Conservation (phyloP, 2,113 vertebrate species). For the Phylloscopus whistleri region DNA sequence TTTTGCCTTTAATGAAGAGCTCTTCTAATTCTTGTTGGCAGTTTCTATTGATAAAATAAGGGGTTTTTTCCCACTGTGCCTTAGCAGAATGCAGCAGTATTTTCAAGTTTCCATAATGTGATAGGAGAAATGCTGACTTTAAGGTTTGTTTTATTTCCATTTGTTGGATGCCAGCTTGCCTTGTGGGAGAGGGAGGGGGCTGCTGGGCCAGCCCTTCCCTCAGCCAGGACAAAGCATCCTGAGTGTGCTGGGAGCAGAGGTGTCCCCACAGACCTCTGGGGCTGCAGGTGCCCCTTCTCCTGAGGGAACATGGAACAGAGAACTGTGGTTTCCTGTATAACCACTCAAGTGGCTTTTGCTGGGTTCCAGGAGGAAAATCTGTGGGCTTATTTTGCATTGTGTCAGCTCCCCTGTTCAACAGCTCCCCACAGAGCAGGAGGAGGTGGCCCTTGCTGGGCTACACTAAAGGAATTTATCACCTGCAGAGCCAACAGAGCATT, state of each 20-base stretch:
- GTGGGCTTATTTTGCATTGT: not conserved
- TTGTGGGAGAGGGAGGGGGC: not conserved
- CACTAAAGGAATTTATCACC: not conserved
- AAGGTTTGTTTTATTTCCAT: not conserved
- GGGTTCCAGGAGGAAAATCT: not conserved
- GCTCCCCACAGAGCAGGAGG: not conserved
- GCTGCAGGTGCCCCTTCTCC: not conserved
- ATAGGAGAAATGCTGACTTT: not conserved
- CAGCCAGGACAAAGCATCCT: not conserved
- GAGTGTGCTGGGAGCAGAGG: not conserved
- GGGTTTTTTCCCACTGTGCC: not conserved
- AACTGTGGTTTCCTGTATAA: not conserved
- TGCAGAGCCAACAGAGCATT: not conserved
- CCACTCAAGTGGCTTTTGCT: not conserved
- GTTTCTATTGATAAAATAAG: not conserved
- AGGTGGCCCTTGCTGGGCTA: not conserved
- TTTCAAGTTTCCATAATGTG: not conserved
- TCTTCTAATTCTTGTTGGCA: not conserved
- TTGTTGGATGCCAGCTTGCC: not conserved
- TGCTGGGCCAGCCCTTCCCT: not conserved
- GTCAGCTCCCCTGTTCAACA: not conserved
- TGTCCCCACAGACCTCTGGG: not conserved
- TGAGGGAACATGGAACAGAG: not conserved
- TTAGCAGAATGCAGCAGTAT: not conserved
- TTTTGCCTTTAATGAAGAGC: not conserved